phyloP scores from a whole-genome alignment of 2,888 invertebrate genomes.

The Scrobipalpa atriplicella region DNA sequence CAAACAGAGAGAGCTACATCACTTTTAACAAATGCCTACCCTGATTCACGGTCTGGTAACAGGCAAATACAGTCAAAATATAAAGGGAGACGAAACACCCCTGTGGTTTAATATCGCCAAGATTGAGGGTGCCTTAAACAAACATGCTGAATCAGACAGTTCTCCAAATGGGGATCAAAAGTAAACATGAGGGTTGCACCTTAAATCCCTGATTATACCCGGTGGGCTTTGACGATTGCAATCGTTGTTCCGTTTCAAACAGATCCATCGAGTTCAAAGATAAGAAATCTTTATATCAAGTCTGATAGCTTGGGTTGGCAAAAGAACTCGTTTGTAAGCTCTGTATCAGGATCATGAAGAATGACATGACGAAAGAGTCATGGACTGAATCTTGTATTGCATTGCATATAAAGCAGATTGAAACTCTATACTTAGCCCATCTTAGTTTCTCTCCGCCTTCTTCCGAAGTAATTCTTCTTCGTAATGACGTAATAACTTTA shows the following conservation, averaged over 20 bases:
- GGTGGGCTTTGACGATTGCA: slow-evolving; percentile 13
- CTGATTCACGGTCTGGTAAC: neutral
- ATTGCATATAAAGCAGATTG: slow-evolving; percentile 11
- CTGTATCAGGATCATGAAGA: neutral
- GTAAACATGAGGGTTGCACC: slow-evolving; percentile 10
- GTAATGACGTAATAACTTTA: neutral
- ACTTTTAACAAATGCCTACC: slow-evolving; percentile 3
- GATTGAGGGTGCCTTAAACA: slow-evolving; percentile 17
- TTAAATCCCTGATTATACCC: slow-evolving; percentile 13
- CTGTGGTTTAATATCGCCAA: slow-evolving; percentile 15
- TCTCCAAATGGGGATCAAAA: slow-evolving; percentile 1
- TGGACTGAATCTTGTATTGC: slow-evolving; percentile 20
- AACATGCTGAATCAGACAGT: slow-evolving; percentile 16
- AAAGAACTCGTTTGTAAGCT: neutral
- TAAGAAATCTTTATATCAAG: slow-evolving; percentile 6
- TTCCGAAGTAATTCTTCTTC: neutral
- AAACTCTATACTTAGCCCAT: slow-evolving; percentile 6
- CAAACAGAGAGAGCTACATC: neutral
- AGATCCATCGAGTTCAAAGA: neutral
- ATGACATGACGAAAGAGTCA: slow-evolving; percentile 8
- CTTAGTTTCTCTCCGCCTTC: slow-evolving; percentile 12
- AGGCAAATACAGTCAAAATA: slow-evolving; percentile 5
- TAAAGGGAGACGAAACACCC: neutral
- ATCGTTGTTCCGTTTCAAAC: neutral
- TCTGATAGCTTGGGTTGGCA: neutral